Base-by-base conservation (phyloP, 2,113 vertebrate genomes). In the Thalassoma bifasciatum region DNA sequence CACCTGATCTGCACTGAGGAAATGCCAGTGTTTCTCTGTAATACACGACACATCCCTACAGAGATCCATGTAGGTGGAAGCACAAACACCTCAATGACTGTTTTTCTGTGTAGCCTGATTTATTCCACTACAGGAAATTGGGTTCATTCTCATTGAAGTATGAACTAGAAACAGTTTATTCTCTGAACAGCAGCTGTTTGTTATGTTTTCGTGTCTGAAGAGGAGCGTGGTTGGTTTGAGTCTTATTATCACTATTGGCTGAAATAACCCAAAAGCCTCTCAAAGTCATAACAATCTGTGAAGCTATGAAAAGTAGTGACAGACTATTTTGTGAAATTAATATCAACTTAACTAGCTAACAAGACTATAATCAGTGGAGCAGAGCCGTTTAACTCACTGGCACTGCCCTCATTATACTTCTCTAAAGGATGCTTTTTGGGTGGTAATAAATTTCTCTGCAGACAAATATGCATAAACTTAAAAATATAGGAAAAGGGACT, bases 1-100 rank as follows among this genome's bases (percentile, higher is more conserved):
- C 22, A 67, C 19, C 61, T 57, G 52, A 64, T 64, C 60, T 68
- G 74, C 44, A 57, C 51, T 53, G 62, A 78, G 69, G 49, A 83
- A 86, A 79, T 76, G 44, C 46, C 49, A 50, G 37, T 65, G 47
- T 85, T 68, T 66, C 74, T 64, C 47, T 68, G 64, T 86, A 24
- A 72, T 75, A 60, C 59, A 72, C 47, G 16, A 81, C 79, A 67
- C 64, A 75, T 79, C 71, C 60, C 58, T 47, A 49, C 56, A 72
- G 79, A 82, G 66, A 66, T 36, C 38, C 58, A 54, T 83, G 75
- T 81, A 79, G 79, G 79, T 79, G 80, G 79, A 22, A 51, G 58
- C 66, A 79, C 61, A 77, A 84, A 69, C 68, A 50, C 30, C 40
- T 86, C 57, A 82, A 59, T 79, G 63, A 53, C 52, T 65, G 34